These are phyloP conservation scores for Hypercompe scribonia DNA, from an alignment of 2,888 invertebrate species.

Conservation along the genomic window DNA sequence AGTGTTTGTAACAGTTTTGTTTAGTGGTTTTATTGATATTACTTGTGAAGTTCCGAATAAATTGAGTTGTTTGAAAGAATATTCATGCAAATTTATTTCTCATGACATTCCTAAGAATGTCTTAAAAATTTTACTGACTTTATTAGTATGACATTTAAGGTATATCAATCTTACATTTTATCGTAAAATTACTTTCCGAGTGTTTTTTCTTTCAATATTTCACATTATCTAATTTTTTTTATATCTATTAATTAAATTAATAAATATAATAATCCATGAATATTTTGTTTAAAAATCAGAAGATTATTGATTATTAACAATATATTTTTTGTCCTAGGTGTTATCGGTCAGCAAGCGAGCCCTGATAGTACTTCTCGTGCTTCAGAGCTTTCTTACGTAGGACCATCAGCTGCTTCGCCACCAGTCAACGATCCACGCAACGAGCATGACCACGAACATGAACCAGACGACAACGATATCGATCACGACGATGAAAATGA, in stretches of 20 bases:
- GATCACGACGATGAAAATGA: constrained; percentile 88
- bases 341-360: constrained; percentile 90
- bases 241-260: too few relatives aligned
- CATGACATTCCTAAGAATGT: too few relatives aligned
- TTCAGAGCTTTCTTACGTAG: constrained; percentile 90
- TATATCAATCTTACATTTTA: neutral
- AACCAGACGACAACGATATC: constrained; percentile 84
- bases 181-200: neutral
- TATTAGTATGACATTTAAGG: neutral
- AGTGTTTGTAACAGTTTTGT: constrained; percentile 66
- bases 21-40: constrained; percentile 53
- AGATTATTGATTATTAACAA: constrained; percentile 14
- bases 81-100: too few relatives aligned
- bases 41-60: constrained; percentile 31
- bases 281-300: neutral
- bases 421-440: constrained; percentile 69
- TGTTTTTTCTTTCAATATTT: neutral
- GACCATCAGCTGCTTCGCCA: constrained; percentile 74
- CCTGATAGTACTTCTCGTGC: constrained; percentile 96
- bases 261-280: too few relatives aligned
- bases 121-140: neutral
- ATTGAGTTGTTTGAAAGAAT: constrained; percentile 11
- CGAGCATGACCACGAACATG: constrained; percentile 70
- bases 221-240: too few relatives aligned
- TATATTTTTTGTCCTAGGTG: constrained; percentile 71